Conservation (phyloP, 2,888 invertebrate species). For the Helobdella robusta region DNA sequence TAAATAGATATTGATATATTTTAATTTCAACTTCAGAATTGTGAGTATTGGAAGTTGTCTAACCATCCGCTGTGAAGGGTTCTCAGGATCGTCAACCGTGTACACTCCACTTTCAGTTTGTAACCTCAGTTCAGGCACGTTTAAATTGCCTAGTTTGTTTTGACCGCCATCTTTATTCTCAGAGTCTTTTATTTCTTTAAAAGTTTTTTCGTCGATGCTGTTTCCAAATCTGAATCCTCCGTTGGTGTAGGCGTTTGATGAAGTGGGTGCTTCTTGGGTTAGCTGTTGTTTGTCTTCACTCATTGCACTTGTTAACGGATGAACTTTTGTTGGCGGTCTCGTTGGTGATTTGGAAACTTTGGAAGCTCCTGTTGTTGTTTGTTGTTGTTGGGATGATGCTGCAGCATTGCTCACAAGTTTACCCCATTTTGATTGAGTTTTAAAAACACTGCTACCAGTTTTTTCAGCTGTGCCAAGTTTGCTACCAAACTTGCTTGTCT, state of each 20-base stretch:
- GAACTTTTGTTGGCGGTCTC: slow-evolving; percentile 3
- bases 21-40: too few species aligned
- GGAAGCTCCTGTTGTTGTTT: too few species aligned
- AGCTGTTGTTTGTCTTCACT: neutral
- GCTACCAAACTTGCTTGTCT: neutral
- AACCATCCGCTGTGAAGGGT: neutral
- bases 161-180: slow-evolving; percentile 51
- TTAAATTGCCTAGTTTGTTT: neutral
- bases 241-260: slow-evolving; percentile 16
- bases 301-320: neutral
- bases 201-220: neutral
- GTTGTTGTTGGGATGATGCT: neutral
- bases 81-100: neutral
- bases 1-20: neutral
- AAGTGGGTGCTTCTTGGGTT: neutral
- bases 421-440: slow-evolving; percentile 33
- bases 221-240: slow-evolving; percentile 10
- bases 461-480: neutral
- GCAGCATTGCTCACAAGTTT: slow-evolving; percentile 28
- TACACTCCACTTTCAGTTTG: slow-evolving; percentile 6
- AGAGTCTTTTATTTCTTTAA: too few species aligned
- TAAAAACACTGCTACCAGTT: slow-evolving; percentile 20
- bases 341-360: neutral
- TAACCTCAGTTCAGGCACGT: slow-evolving; percentile 15
- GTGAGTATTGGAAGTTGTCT: too few species aligned